Evolutionary conservation across 2,113 vertebrate genomes (phyloP).

Genomic region (Coracopsis vasa): DNA sequence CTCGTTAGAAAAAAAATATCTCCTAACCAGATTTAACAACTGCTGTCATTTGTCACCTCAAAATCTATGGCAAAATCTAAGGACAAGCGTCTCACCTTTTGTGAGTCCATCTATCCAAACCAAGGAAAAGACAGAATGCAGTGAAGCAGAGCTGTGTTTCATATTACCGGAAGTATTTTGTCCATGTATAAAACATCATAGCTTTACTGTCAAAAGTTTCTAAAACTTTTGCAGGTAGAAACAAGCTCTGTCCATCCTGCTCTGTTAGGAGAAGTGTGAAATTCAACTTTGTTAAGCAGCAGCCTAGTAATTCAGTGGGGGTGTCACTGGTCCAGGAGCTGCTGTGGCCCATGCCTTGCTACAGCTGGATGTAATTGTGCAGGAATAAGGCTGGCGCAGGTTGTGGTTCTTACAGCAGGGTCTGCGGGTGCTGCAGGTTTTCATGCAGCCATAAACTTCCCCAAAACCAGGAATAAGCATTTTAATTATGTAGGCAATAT

Average conservation of each 20-base stretch:
- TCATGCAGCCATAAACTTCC: background rate
- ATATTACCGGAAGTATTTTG: background rate
- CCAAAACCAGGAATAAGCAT: background rate
- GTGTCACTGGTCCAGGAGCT: background rate
- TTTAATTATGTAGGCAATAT: constrained; percentile 8
- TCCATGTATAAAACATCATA: background rate
- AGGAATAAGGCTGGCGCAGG: background rate
- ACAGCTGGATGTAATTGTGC: background rate
- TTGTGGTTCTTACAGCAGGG: background rate
- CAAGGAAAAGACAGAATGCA: background rate
- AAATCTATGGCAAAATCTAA: background rate
- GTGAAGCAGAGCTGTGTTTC: background rate
- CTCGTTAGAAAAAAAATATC: background rate
- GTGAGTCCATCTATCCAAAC: background rate
- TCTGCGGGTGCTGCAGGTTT: background rate
- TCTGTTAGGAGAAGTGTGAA: background rate
- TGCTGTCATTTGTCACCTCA: background rate
- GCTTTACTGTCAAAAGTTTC: background rate
- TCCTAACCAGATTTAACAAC: background rate
- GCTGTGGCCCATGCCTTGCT: background rate
- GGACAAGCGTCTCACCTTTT: background rate
- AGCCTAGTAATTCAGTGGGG: background rate
- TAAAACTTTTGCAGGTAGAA: background rate
- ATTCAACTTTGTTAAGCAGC: background rate
- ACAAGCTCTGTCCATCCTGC: background rate